phyloP scores from a whole-genome alignment of 2,888 invertebrate species.

The Stramonita haemastoma region DNA sequence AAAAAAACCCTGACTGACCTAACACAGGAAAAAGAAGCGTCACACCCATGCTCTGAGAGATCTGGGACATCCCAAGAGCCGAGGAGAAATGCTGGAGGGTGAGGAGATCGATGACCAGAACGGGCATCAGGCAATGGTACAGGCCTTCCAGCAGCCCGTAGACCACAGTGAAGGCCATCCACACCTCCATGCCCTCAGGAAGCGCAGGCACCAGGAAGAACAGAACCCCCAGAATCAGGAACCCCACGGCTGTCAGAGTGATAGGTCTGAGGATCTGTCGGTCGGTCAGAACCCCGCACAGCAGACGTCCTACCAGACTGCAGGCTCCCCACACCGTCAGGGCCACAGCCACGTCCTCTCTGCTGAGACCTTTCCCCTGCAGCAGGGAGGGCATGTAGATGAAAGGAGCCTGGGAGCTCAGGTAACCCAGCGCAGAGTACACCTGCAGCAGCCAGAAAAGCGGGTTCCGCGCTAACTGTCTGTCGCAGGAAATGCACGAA shows the following conservation, averaged over 20 bases:
- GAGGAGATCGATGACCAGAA: slow-evolving; percentile 24
- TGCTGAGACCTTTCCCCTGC: slow-evolving; percentile 8
- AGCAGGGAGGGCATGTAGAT: not conserved
- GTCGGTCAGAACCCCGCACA: not conserved
- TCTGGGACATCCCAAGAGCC: not conserved
- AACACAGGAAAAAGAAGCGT: slow-evolving; percentile 1
- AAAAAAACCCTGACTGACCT: slow-evolving; percentile 10
- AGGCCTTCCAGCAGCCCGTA: slow-evolving; percentile 26
- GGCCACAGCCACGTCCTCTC: not conserved
- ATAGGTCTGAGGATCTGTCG: not conserved
- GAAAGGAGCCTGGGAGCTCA: not conserved
- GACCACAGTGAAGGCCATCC: not conserved
- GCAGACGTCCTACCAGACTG: slow-evolving; percentile 20
- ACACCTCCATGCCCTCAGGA: not conserved
- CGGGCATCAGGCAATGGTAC: slow-evolving; percentile 25
- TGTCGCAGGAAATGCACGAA: not conserved
- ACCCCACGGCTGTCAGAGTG: not conserved
- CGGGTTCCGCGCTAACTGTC: slow-evolving; percentile 8
- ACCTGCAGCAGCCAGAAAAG: slow-evolving; percentile 20
- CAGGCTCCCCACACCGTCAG: slow-evolving; percentile 9
- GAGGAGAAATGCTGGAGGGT: not conserved
- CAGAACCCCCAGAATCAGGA: not conserved
- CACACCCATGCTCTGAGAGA: not conserved
- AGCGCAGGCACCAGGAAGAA: not conserved
- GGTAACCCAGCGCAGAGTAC: not conserved